These are phyloP conservation scores for Sebastes iracundus DNA, from an alignment of 2,797 vertebrate genomes.

Conservation along the genomic window DNA sequence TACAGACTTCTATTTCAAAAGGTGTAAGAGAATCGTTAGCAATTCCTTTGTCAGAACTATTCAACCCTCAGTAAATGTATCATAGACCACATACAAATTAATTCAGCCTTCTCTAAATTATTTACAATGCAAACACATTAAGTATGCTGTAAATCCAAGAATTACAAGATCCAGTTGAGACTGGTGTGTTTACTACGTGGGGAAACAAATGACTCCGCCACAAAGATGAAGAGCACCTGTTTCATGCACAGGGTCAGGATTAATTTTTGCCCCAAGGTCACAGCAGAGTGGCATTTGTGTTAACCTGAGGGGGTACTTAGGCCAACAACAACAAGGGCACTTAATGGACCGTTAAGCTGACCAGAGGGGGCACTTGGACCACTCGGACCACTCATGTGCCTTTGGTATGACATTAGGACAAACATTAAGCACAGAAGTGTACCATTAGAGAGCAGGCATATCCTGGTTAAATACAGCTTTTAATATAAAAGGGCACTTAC, in stretches of 20 bases:
- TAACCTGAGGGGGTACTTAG: conserved; percentile 8
- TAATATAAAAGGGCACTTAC: background rate
- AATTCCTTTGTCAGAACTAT: background rate
- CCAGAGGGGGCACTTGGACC: conserved; percentile 12
- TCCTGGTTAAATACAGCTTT: background rate
- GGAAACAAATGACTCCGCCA: background rate
- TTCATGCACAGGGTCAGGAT: background rate
- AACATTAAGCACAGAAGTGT: conserved; percentile 9
- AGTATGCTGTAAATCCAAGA: background rate
- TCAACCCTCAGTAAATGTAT: background rate
- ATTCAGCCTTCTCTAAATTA: background rate
- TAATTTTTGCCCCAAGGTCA: conserved; percentile 3
- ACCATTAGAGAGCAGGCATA: background rate
- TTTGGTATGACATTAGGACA: conserved; percentile 23
- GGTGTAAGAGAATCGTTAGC: background rate
- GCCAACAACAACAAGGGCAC: background rate
- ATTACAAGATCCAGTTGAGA: background rate
- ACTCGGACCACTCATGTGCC: conserved; percentile 14
- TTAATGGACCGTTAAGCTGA: conserved; percentile 30
- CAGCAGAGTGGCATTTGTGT: conserved; percentile 20
- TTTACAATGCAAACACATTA: background rate
- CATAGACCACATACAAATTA: background rate
- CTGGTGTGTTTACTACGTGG: background rate
- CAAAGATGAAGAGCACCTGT: background rate
- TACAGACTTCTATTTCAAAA: background rate